phyloP scores from a whole-genome alignment of 2,797 vertebrate species.

The Gouania willdenowi region DNA sequence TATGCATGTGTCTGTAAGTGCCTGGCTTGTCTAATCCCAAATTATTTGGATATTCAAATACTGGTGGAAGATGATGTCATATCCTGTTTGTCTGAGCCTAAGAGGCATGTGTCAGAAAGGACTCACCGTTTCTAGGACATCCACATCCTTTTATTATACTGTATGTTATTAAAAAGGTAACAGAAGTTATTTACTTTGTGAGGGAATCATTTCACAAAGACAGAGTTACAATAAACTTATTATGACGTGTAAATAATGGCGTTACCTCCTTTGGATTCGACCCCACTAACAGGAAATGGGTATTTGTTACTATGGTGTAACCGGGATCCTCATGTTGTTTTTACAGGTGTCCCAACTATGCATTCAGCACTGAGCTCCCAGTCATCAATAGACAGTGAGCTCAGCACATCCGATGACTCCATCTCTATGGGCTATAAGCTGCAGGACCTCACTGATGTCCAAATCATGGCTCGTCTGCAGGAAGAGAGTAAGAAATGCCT shows the following conservation, averaged over 20 bases:
- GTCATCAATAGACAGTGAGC: slow-evolving; percentile 90
- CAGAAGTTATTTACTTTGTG: too few species aligned
- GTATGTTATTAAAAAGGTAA: too few species aligned
- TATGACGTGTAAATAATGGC: too few species aligned
- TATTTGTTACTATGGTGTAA: slow-evolving; percentile 5
- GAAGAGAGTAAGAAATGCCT: slow-evolving; percentile 91
- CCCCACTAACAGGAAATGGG: too few species aligned
- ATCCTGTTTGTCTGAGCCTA: slow-evolving; percentile 9
- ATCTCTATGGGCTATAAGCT: slow-evolving; percentile 95
- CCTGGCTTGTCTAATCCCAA: slow-evolving; percentile 50
- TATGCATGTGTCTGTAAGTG: slow-evolving; percentile 56
- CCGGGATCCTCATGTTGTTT: neutral
- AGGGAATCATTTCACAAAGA: too few species aligned
- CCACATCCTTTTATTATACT: too few species aligned
- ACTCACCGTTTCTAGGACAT: too few species aligned
- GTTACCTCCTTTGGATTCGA: too few species aligned
- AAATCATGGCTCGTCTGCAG: slow-evolving; percentile 93
- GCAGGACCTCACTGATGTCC: slow-evolving; percentile 91
- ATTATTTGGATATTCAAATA: slow-evolving; percentile 52
- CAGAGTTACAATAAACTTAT: too few species aligned
- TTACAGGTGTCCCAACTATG: slow-evolving; percentile 74
- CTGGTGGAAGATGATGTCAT: slow-evolving; percentile 25
- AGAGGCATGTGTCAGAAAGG: slow-evolving; percentile 15
- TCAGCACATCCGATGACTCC: slow-evolving; percentile 91
- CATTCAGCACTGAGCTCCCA: slow-evolving; percentile 88